Conservation (phyloP, 2,797 vertebrate genomes). For the Cynodonichthys magdalenae region DNA sequence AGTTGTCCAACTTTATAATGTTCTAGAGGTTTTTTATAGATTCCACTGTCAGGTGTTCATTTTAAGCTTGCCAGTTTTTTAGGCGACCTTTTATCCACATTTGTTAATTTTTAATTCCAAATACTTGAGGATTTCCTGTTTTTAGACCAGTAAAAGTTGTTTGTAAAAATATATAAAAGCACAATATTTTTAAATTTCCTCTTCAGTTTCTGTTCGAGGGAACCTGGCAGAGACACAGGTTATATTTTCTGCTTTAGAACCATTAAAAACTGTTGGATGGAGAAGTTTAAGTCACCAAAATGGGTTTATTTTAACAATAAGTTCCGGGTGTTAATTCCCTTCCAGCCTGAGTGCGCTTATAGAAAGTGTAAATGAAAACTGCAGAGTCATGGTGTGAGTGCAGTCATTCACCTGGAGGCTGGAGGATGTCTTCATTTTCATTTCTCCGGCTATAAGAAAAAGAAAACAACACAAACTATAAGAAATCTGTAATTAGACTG, state of each 20-base stretch:
- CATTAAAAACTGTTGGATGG: constrained; percentile 30
- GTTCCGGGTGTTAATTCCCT: constrained; percentile 44
- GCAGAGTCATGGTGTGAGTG: not conserved
- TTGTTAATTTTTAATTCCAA: no score
- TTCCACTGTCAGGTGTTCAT: not conserved
- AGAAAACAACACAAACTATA: not conserved
- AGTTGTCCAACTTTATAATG: no score
- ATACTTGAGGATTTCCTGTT: no score
- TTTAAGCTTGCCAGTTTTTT: not conserved
- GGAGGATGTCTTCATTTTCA: constrained; percentile 15
- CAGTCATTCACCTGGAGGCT: constrained; percentile 47
- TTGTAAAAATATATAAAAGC: no score
- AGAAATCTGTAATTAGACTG: constrained; percentile 4
- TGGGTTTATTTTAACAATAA: constrained; percentile 50
- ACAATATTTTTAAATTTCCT: constrained; percentile 6
- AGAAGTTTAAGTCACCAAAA: constrained; percentile 23
- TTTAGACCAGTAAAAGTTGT: not conserved
- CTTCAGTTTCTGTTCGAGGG: constrained; percentile 18
- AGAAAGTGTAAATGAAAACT: not conserved
- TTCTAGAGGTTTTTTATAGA: not conserved
- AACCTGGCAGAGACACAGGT: constrained; percentile 15
- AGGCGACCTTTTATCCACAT: no score
- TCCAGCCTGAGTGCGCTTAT: constrained; percentile 8
- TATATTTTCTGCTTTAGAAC: constrained; percentile 31
- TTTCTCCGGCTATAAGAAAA: constrained; percentile 3